Evolutionary conservation across 2,888 invertebrate species (phyloP).

Genomic region (Tipula confusa): DNA sequence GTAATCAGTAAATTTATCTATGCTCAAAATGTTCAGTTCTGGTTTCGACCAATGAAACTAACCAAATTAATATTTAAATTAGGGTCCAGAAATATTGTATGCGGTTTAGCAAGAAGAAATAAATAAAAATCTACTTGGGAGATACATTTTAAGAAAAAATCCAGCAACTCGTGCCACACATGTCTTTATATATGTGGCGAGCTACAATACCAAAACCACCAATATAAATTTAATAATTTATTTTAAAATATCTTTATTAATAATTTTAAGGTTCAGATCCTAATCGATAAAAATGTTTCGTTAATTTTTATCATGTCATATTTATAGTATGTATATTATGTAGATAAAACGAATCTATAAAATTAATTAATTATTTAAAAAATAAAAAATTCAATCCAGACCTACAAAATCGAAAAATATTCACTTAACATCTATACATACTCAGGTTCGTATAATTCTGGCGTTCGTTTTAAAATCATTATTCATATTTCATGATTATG

Average conservation of each 20-base stretch:
- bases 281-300: constrained; percentile 14
- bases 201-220: background rate
- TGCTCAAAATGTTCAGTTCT: too few relatives aligned
- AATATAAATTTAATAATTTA: background rate
- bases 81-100: too few relatives aligned
- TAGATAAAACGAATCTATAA: background rate
- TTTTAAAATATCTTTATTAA: background rate
- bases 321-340: background rate
- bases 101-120: too few relatives aligned
- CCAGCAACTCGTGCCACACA: background rate
- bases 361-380: background rate
- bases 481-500: constrained; percentile 9
- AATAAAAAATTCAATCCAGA: background rate
- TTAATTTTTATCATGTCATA: background rate
- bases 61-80: too few relatives aligned
- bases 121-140: background rate
- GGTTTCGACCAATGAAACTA: too few relatives aligned
- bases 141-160: background rate
- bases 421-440: background rate
- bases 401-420: background rate
- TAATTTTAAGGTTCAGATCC: background rate
- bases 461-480: background rate
- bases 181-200: background rate
- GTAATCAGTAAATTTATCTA: too few relatives aligned
- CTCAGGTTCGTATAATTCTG: too few relatives aligned